These are phyloP conservation scores for Aulostomus chinensis DNA, from an alignment of 2,797 vertebrate genomes.

Conservation along the genomic window DNA sequence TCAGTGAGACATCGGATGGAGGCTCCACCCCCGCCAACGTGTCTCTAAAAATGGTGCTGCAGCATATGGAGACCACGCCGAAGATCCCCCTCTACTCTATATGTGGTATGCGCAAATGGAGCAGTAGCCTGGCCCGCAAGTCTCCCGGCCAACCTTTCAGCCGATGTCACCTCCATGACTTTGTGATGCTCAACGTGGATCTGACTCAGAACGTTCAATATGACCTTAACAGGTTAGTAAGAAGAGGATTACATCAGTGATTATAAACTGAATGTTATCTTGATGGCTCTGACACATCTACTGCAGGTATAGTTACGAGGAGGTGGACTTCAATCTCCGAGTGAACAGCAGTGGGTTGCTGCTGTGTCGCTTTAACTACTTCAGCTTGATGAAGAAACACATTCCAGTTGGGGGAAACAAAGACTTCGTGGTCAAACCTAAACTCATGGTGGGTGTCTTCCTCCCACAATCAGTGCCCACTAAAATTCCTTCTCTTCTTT, in stretches of 20 bases:
- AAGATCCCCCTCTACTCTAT: slow-evolving; percentile 92
- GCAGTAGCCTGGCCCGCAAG: slow-evolving; percentile 79
- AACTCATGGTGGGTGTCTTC: slow-evolving; percentile 84
- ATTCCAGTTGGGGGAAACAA: slow-evolving; percentile 92
- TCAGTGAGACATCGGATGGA: slow-evolving; percentile 81
- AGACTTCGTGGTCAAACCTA: slow-evolving; percentile 91
- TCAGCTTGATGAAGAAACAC: slow-evolving; percentile 98
- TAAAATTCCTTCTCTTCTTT: not conserved
- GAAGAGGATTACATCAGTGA: not conserved
- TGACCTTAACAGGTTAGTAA: slow-evolving; percentile 92
- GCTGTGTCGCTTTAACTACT: slow-evolving; percentile 95
- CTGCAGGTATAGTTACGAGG: slow-evolving; percentile 94
- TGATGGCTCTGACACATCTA: not conserved
- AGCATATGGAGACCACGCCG: slow-evolving; percentile 94
- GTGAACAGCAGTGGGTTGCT: slow-evolving; percentile 93
- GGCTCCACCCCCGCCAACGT: slow-evolving; percentile 81
- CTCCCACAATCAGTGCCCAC: not conserved
- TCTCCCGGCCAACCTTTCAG: slow-evolving; percentile 81
- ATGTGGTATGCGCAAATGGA: slow-evolving; percentile 93
- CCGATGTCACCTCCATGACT: slow-evolving; percentile 91
- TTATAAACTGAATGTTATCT: not conserved
- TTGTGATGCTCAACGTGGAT: slow-evolving; percentile 94
- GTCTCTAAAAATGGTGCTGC: slow-evolving; percentile 90
- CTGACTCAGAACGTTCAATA: slow-evolving; percentile 98
- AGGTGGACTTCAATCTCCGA: slow-evolving; percentile 95